Base-by-base conservation (phyloP, 2,113 vertebrate genomes). In the Onychostruthus taczanowskii region DNA sequence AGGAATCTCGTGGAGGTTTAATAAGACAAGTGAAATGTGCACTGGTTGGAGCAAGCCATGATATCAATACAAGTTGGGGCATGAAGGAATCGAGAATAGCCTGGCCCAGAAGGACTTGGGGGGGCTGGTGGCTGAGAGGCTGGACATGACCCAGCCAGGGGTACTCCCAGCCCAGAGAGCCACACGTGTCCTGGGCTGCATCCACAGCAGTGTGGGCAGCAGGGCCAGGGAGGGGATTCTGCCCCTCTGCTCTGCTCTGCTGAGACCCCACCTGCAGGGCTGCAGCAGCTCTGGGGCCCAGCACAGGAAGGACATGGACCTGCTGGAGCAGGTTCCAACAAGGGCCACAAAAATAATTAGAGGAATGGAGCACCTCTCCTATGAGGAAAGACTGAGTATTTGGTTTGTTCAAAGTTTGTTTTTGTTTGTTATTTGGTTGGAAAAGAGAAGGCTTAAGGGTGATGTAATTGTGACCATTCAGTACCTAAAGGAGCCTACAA, bases 271-370 rank as follows among this genome's bases (percentile, higher is more conserved):
- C 49, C 35, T 64, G 67, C 35, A 72, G 49, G 0, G 66, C 75
- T 80, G 24, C 58, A 35, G 10, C 58, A 63, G 43, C 67, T 22
- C 49, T 47, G 58, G 58, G 17, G 0, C 7, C 0, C 66, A 35
- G 50, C 49, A 49, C 11, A 35, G 58, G 12, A 24, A 10, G 9
- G 17, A 56, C 13, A 18, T 2, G 6, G 6, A 47, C 0, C 20
- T 49, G 1, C 0, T 80, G 5, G 31, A 64, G 30, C 3, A 21
- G 14, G 17, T 49, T 16, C 24, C 41, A 11, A 43, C 0, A 0
- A 64, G 16, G 19, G 11, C 14, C 58, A 56, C 10, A 39, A 70
- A 49, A 50, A 58, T 43, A 4, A 41, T 18, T 15, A 31, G 17
- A 80, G 31, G 31, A 12, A 31, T 58, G 31, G 35, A 31, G 1